Conservation (phyloP, 2,797 vertebrate species). For the Decapterus maruadsi region DNA sequence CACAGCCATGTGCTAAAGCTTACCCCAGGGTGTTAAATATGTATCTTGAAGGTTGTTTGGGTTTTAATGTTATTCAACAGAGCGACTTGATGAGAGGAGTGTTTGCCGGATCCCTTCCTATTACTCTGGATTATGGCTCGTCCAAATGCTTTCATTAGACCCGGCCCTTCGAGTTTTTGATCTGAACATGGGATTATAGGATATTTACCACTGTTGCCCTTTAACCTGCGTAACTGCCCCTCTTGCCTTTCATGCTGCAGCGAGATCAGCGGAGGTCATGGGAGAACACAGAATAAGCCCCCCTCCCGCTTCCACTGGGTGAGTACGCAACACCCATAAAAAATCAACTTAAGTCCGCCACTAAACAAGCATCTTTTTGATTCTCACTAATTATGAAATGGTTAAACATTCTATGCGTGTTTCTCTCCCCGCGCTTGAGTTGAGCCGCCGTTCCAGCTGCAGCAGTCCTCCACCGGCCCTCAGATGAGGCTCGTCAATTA, state of each 20-base stretch:
- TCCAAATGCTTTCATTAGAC: constrained; percentile 58
- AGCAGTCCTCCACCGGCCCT: constrained; percentile 70
- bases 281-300: constrained; percentile 62
- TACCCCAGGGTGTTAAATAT: constrained; percentile 62
- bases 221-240: constrained; percentile 53
- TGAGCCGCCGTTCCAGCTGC: constrained; percentile 55
- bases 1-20: constrained; percentile 36
- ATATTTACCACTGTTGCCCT: constrained; percentile 69
- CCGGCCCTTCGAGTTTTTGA: constrained; percentile 61
- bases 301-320: constrained; percentile 14
- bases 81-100: constrained; percentile 59
- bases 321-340: constrained; percentile 51
- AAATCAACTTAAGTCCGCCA: constrained; percentile 61
- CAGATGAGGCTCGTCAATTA: constrained; percentile 85
- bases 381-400: constrained; percentile 79
- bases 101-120: constrained; percentile 55
- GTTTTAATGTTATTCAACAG: constrained; percentile 70
- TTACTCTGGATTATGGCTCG: constrained; percentile 59
- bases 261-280: constrained; percentile 61
- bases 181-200: constrained; percentile 67
- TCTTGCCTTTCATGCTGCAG: constrained; percentile 56
- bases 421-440: constrained; percentile 60
- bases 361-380: constrained; percentile 78
- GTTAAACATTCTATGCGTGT: constrained; percentile 81
- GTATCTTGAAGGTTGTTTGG: constrained; percentile 71